Conservation (phyloP, 2,888 invertebrate genomes). For the Platynereis dumerilii region DNA sequence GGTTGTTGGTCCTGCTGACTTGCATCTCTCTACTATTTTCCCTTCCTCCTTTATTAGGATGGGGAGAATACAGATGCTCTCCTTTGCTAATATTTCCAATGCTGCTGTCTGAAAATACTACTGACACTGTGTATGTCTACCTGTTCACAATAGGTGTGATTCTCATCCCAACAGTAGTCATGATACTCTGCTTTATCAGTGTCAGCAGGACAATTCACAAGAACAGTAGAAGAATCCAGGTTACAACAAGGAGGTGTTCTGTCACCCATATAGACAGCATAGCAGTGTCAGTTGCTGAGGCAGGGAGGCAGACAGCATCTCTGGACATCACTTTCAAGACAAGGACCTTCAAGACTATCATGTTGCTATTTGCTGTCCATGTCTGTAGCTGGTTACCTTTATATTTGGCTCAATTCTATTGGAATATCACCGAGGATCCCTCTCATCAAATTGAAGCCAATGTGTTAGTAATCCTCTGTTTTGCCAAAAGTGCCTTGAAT, state of each 20-base stretch:
- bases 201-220: slow-evolving; percentile 46
- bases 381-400: slow-evolving; percentile 50
- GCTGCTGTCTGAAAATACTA: no score
- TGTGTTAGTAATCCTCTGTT: slow-evolving; percentile 43
- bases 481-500: slow-evolving; percentile 49
- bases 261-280: slow-evolving; percentile 30
- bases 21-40: slow-evolving; percentile 41
- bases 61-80: slow-evolving; percentile 31
- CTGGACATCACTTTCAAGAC: slow-evolving; percentile 52
- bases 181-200: slow-evolving; percentile 43
- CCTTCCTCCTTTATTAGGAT: slow-evolving; percentile 44
- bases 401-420: slow-evolving; percentile 37
- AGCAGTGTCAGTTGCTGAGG: slow-evolving; percentile 37
- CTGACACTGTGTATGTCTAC: no score
- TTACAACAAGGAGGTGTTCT: slow-evolving; percentile 22
- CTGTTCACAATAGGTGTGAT: no score
- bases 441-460: slow-evolving; percentile 3
- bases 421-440: slow-evolving; percentile 24
- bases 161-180: slow-evolving; percentile 44
- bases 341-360: slow-evolving; percentile 52
- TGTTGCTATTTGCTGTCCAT: slow-evolving; percentile 46
- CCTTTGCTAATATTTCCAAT: no score
- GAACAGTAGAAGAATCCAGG: slow-evolving; percentile 40
- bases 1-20: slow-evolving; percentile 35
- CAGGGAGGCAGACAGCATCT: slow-evolving; percentile 18